phyloP scores from a whole-genome alignment of 2,888 invertebrate species.

The Strigamia transsilvanica region DNA sequence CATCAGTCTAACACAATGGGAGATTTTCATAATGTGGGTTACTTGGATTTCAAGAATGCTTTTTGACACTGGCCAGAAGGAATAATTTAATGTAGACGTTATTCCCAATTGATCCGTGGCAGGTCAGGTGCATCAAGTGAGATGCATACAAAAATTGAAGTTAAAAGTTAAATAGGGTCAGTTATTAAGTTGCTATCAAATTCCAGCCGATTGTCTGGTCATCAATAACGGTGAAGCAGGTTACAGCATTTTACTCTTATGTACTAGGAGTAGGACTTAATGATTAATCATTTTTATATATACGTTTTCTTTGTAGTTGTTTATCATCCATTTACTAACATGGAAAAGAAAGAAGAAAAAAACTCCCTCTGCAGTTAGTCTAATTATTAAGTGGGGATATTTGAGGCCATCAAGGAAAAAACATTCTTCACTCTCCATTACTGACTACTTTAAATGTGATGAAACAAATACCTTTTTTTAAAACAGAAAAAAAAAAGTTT shows the following conservation, averaged over 20 bases:
- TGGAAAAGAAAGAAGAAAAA: conserved; percentile 15
- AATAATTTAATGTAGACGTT: conserved; percentile 25
- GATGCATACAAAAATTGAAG: conserved; percentile 8
- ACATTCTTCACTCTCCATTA: not conserved
- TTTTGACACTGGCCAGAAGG: conserved; percentile 38
- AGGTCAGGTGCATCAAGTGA: conserved; percentile 41
- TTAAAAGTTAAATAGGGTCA: conserved; percentile 21
- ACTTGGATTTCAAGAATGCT: conserved; percentile 1
- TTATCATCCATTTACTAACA: not conserved
- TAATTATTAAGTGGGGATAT: conserved; percentile 29
- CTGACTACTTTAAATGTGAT: not conserved
- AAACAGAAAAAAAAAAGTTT: not conserved
- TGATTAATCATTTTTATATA: conserved; percentile 17
- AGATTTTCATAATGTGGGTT: conserved; percentile 8
- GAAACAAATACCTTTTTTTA: not conserved
- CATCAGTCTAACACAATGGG: not conserved
- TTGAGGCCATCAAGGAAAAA: conserved; percentile 17
- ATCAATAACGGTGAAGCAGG: not conserved
- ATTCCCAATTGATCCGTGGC: conserved; percentile 16
- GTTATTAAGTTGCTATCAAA: conserved; percentile 37
- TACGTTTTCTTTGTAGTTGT: not conserved
- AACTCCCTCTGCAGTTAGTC: conserved; percentile 5
- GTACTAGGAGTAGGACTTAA: not conserved
- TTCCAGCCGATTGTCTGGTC: conserved; percentile 12
- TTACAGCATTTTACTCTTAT: not conserved